Evolutionary conservation across 2,113 vertebrate species (phyloP).

Genomic region (Pontoporia blainvillei): DNA sequence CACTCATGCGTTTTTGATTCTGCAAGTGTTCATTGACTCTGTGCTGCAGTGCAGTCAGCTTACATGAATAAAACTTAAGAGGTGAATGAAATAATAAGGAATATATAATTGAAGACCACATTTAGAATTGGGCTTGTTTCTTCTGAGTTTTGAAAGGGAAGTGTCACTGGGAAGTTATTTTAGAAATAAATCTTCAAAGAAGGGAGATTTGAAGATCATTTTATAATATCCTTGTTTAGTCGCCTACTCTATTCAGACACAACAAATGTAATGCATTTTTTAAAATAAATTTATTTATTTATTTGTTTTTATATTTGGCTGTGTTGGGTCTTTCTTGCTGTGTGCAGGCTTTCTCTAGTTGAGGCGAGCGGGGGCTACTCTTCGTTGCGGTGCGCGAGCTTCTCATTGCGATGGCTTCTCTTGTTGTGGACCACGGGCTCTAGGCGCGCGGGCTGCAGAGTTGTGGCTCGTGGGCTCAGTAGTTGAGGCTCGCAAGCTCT

Average conservation of each 20-base stretch:
- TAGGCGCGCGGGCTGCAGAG: too few species aligned
- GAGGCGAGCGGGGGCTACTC: too few species aligned
- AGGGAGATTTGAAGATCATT: background rate
- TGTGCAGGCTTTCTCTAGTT: too few species aligned
- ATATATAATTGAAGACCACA: background rate
- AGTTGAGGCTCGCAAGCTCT: too few species aligned
- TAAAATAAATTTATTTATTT: too few species aligned
- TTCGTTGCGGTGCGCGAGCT: too few species aligned
- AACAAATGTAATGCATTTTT: background rate
- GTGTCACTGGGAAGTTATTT: background rate
- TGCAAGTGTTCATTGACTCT: background rate
- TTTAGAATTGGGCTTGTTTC: background rate
- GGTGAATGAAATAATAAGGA: background rate
- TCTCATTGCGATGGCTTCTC: too few species aligned
- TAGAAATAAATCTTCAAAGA: background rate
- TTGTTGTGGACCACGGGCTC: too few species aligned
- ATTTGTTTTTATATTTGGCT: too few species aligned
- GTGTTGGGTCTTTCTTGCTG: too few species aligned
- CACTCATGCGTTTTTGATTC: background rate
- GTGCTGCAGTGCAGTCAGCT: background rate
- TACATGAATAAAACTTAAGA: background rate
- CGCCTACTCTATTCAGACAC: background rate
- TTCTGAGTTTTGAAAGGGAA: background rate
- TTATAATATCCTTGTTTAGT: background rate
- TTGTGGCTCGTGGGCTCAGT: too few species aligned